phyloP scores from a whole-genome alignment of 2,888 invertebrate species.

The Catocala fraxini region DNA sequence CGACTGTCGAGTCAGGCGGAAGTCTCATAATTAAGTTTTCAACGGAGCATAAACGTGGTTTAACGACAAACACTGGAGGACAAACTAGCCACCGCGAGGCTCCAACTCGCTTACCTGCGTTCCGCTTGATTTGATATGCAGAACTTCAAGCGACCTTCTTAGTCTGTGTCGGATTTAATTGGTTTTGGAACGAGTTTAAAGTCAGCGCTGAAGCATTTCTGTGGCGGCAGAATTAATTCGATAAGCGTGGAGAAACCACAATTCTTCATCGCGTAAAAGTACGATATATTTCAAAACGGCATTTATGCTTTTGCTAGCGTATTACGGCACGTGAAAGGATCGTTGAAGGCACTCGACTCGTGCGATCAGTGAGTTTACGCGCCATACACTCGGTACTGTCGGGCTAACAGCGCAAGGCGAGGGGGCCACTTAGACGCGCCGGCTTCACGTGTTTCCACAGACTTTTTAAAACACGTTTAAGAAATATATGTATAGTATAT shows the following conservation, averaged over 20 bases:
- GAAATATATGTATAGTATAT: no score
- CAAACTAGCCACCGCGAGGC: constrained; percentile 47
- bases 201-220: constrained; percentile 22
- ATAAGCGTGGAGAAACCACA: constrained; percentile 26
- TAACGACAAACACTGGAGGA: constrained; percentile 62
- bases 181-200: constrained; percentile 27
- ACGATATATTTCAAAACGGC: constrained; percentile 49
- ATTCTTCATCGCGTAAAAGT: constrained; percentile 43
- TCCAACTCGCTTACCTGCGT: constrained; percentile 51
- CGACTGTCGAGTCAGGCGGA: constrained; percentile 41
- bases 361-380: constrained; percentile 62
- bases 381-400: constrained; percentile 56
- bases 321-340: constrained; percentile 61
- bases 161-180: constrained; percentile 34
- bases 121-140: constrained; percentile 63
- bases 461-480: no score
- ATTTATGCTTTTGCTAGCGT: constrained; percentile 52
- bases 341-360: constrained; percentile 59
- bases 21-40: constrained; percentile 77
- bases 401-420: constrained; percentile 45
- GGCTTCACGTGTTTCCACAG: constrained; percentile 34
- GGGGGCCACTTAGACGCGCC: constrained; percentile 45
- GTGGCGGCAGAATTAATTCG: constrained; percentile 22
- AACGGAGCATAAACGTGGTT: constrained; percentile 74
- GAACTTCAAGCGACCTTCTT: constrained; percentile 39